These are phyloP conservation scores for Ligdia adustata DNA, from an alignment of 2,888 invertebrate genomes.

Conservation along the genomic window DNA sequence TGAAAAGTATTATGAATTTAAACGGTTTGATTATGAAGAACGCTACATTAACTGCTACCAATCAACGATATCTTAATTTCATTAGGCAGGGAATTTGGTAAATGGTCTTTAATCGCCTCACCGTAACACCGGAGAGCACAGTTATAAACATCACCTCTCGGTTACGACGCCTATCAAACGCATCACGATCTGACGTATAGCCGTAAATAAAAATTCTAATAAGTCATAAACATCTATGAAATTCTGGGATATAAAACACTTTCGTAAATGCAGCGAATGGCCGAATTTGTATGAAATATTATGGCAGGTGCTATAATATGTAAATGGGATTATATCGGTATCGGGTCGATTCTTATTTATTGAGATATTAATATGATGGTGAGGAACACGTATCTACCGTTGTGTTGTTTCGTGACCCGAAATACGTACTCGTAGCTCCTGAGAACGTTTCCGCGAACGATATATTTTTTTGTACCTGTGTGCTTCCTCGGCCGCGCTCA, in stretches of 20 bases:
- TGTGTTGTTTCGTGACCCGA: conserved; percentile 64
- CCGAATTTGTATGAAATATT: conserved; percentile 33
- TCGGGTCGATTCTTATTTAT: conserved; percentile 52
- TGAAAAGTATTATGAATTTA: too few relatives aligned
- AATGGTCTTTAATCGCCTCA: conserved; percentile 22
- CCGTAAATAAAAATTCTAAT: conserved; percentile 32
- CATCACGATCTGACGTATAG: conserved; percentile 22
- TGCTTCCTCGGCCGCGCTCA: conserved; percentile 14
- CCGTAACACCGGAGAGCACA: conserved; percentile 27
- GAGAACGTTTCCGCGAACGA: conserved; percentile 59
- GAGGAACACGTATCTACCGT: conserved; percentile 61
- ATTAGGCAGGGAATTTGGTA: conserved; percentile 28
- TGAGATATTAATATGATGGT: conserved; percentile 43
- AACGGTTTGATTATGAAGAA: too few relatives aligned
- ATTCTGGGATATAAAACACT: conserved; percentile 33
- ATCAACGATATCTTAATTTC: conserved; percentile 20
- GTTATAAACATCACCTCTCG: conserved; percentile 32
- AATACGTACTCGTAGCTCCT: conserved; percentile 51
- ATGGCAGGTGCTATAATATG: conserved; percentile 34
- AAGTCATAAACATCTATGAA: conserved; percentile 35
- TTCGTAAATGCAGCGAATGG: conserved; percentile 33
- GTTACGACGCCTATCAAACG: conserved; percentile 37
- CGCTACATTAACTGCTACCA: background rate
- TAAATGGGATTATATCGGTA: conserved; percentile 39
- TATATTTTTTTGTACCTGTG: conserved; percentile 31